Base-by-base conservation (phyloP, 2,888 invertebrate species). In the Heliconius sara region DNA sequence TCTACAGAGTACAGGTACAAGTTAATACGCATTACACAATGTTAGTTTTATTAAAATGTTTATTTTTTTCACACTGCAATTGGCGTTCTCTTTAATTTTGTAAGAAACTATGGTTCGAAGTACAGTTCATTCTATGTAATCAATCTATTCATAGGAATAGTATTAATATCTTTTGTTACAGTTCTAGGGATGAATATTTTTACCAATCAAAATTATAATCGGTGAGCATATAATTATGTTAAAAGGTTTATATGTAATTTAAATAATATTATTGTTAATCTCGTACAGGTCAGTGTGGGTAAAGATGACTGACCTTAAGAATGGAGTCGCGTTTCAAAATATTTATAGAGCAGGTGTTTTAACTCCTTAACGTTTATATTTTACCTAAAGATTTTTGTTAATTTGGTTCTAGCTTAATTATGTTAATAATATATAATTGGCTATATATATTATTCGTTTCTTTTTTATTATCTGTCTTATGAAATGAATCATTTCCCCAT, bases 301-400 rank as follows among this genome's bases (percentile, higher is more conserved):
- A 39, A 34, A 43, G 43, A 43, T 68, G 68, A 68, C 68, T 68
- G 43, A 25, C 43, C 39, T 43, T 43, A n/a, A 39, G 68, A 68
- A 68, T 68, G 68, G 68, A 39, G 13, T 68, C 39, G 39, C 39
- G 13, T 68, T 68, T 25, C 43, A 43, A 43, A 39, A 68, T 68
- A 68, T 68, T 68, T 68, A 25, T 43, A 25, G 39, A 25, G n/a
- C 39, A 68, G 39, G 12, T 68, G 22, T 39, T 39, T 68, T 22
- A 30, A 34, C 19, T 19, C 19, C 19, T 19, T 66, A 68, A 16
- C 16, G 27, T 65, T 63, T 25, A 63, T 63, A 13, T 63, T 63
- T 52, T 52, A 52, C 19, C 19, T 52, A 19, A 52, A 19, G 6
- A 52, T 52, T 19, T 19, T 19, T 52, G 16, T 6, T 52, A 19